These are phyloP conservation scores for Brachionus calyciflorus DNA, from an alignment of 1,140 invertebrate species.

Conservation along the genomic window DNA sequence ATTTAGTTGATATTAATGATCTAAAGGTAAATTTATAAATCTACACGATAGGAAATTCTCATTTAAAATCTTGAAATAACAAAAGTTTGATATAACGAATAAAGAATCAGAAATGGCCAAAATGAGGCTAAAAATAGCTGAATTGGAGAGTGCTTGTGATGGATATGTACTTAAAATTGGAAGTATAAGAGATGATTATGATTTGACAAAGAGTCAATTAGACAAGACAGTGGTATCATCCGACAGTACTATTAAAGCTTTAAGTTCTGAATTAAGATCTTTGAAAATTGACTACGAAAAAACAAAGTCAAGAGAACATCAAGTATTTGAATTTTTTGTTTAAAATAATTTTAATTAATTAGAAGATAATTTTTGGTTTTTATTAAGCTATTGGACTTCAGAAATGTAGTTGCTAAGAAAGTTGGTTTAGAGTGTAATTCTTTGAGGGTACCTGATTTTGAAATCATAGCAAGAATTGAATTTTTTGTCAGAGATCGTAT, in stretches of 20 bases:
- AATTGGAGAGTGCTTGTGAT: slow-evolving; percentile 56
- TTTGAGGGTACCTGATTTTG: slow-evolving; percentile 59
- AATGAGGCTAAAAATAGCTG: slow-evolving; percentile 53
- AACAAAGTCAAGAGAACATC: slow-evolving; percentile 57
- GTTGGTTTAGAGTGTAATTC: slow-evolving; percentile 59
- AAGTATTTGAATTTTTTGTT: slow-evolving; percentile 50
- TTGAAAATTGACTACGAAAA: slow-evolving; percentile 56
- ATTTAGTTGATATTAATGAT: slow-evolving; percentile 10
- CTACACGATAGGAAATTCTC: no score
- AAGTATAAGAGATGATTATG: slow-evolving; percentile 52
- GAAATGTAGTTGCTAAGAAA: slow-evolving; percentile 58
- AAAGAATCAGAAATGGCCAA: slow-evolving; percentile 56
- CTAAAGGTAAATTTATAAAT: slow-evolving; percentile 32
- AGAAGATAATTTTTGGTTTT: background rate
- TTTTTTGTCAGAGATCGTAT: slow-evolving; percentile 17
- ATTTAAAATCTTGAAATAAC: no score
- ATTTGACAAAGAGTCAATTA: slow-evolving; percentile 49
- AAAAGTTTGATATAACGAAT: slow-evolving; percentile 49
- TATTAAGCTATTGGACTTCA: slow-evolving; percentile 58
- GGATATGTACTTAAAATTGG: slow-evolving; percentile 57
- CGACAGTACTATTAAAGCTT: slow-evolving; percentile 57
- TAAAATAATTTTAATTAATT: background rate
- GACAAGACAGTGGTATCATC: slow-evolving; percentile 53
- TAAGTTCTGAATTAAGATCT: slow-evolving; percentile 57
- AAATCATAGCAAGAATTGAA: slow-evolving; percentile 59